phyloP scores from a whole-genome alignment of 2,113 vertebrate genomes.

The Rattus rattus region DNA sequence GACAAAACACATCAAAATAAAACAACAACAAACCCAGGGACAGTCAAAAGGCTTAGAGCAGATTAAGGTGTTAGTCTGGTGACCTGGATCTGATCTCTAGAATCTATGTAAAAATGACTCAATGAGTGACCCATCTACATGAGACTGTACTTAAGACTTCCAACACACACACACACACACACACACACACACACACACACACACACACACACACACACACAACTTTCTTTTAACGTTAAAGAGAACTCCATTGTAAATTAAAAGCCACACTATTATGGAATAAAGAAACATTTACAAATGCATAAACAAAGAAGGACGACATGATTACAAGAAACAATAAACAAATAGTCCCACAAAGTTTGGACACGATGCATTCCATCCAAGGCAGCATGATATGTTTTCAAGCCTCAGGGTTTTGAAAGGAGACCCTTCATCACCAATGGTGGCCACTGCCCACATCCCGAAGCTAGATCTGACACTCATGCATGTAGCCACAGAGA shows the following conservation, averaged over 20 bases:
- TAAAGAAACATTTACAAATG: slow-evolving; percentile 6
- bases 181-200: not conserved
- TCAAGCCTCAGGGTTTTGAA: not conserved
- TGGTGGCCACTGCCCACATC: no score
- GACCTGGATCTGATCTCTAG: not conserved
- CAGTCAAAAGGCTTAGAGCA: not conserved
- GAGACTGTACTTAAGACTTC: not conserved
- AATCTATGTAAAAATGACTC: not conserved
- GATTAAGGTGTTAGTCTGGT: not conserved
- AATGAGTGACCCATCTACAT: not conserved
- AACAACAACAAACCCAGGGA: not conserved
- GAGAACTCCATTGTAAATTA: not conserved
- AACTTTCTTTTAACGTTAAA: not conserved
- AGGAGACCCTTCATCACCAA: not conserved
- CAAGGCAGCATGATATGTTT: not conserved
- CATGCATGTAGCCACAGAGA: not conserved
- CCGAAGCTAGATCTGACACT: not conserved
- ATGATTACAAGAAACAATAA: not conserved
- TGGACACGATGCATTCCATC: not conserved
- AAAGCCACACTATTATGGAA: not conserved
- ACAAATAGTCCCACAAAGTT: no score
- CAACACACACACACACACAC: not conserved
- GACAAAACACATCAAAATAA: not conserved
- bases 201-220: not conserved
- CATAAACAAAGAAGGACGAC: not conserved